Evolutionary conservation across 2,888 invertebrate species (phyloP), one percentile per base, ranked within the genome.

Genomic region (Bugula neritina): DNA sequence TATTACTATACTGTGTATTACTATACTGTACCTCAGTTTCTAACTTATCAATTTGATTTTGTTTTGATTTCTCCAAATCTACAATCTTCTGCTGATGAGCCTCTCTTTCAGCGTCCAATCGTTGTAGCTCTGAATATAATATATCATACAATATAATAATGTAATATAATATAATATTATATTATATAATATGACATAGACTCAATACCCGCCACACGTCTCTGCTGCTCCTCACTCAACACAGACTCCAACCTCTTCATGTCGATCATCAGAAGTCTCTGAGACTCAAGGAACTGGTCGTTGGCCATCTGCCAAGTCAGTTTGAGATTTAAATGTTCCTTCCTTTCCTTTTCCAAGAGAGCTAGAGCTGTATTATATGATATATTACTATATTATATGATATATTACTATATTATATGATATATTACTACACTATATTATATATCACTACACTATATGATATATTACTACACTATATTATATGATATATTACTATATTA

Each of bases 291-390:
- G 78, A 86, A 86, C 78, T 86, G 86, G 74, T 86, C 86, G 75
- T 86, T 86, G n/a, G 86, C 85, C 81, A 85, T 84, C 75, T 85
- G 84, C 85, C 86, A 86, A 1, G 86, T 85, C 73, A 83, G 80
- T 76, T 85, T 85, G 74, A 86, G 75, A 69, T 84, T 84, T 69
- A 80, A 80, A 74, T 85, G 85, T 21, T 80, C 80, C 63, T 83
- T 79, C 72, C 84, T 84, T 77, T 86, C 86, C n/a, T 81, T 80
- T 75, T 86, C 85, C 75, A 85, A 77, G 43, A 84, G 77, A 25
- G 76, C 77, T 74, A 83, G 84, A 27, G 84, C 84, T 84, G 76
- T 23, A 74, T 74, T 23, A 69, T 27, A 57, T 17, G 13, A 21
- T 43, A 43, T 43, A 43, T 43, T 43, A 43, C 43, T 43, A 43